Evolutionary conservation across 1,140 invertebrate species (phyloP).

Genomic region (Cydia amplana): DNA sequence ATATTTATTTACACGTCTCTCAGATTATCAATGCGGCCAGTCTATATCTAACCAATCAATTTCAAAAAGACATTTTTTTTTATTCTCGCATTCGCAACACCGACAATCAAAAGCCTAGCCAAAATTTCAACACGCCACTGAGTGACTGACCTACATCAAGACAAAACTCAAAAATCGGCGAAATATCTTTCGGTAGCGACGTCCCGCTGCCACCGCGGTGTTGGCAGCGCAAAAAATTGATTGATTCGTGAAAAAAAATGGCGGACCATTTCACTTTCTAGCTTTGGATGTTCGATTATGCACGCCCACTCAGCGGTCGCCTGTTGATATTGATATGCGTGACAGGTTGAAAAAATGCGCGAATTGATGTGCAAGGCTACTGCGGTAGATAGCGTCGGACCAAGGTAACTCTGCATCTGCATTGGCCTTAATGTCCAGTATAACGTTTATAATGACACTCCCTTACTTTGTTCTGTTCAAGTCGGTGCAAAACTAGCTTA

Average conservation of each 20-base stretch:
- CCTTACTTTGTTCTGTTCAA: too few relatives aligned
- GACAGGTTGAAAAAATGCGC: conserved; percentile 30
- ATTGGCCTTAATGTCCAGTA: too few relatives aligned
- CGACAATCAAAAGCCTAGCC: background rate
- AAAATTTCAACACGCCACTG: conserved; percentile 36
- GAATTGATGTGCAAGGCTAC: background rate
- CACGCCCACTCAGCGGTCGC: conserved; percentile 53
- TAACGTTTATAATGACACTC: too few relatives aligned
- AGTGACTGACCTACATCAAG: conserved; percentile 49
- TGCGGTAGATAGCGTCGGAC: background rate
- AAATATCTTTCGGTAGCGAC: conserved; percentile 59
- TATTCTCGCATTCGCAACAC: background rate
- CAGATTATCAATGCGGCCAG: background rate
- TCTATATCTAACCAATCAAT: background rate
- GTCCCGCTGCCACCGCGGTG: conserved; percentile 55
- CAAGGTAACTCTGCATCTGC: too few relatives aligned
- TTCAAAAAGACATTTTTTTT: background rate
- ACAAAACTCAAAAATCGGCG: conserved; percentile 39
- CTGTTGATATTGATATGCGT: conserved; percentile 29
- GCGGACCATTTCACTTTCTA: conserved; percentile 50
- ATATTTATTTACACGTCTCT: background rate
- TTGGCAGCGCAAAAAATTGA: conserved; percentile 51
- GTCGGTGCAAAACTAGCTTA: too few relatives aligned
- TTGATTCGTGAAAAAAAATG: conserved; percentile 58
- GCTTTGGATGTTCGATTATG: conserved; percentile 47